A percentile compares a stretch with the other conserved stretches of the same genome.
phyloP scores from a whole-genome alignment of 2,797 vertebrate genomes.

The Halcyon leucocephala region DNA sequence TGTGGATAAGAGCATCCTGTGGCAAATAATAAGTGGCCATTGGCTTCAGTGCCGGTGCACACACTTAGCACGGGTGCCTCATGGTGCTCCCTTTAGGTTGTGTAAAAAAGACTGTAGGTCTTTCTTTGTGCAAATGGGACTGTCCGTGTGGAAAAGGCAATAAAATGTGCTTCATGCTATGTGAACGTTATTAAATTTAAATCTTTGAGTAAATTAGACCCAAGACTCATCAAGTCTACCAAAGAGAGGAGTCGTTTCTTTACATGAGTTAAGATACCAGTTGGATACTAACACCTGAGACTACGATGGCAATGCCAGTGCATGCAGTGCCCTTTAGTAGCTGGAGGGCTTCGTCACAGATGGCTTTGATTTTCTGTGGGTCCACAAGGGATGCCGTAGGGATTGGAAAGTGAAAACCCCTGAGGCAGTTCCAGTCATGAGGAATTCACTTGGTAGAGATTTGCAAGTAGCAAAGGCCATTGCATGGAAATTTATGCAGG shows the following conservation, averaged over 20 bases:
- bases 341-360: not conserved
- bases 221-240: not conserved
- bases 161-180: not conserved
- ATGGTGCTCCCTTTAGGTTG: not conserved
- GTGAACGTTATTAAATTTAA: not conserved
- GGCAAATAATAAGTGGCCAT: not conserved
- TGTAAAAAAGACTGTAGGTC: not conserved
- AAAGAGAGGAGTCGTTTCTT: not conserved
- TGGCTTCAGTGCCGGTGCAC: accelerated
- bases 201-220: not conserved
- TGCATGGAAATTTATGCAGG: not conserved
- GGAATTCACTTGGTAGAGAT: not conserved
- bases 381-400: not conserved
- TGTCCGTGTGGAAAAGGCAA: not conserved
- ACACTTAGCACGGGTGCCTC: not conserved
- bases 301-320: not conserved
- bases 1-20: not conserved
- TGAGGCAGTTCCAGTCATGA: not conserved
- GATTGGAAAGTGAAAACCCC: not conserved
- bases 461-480: not conserved
- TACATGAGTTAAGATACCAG: no score
- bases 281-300: not conserved
- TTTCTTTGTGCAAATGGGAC: not conserved
- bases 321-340: not conserved
- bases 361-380: not conserved